Conservation (phyloP, 2,888 invertebrate species). For the Epistrophe eligans region DNA sequence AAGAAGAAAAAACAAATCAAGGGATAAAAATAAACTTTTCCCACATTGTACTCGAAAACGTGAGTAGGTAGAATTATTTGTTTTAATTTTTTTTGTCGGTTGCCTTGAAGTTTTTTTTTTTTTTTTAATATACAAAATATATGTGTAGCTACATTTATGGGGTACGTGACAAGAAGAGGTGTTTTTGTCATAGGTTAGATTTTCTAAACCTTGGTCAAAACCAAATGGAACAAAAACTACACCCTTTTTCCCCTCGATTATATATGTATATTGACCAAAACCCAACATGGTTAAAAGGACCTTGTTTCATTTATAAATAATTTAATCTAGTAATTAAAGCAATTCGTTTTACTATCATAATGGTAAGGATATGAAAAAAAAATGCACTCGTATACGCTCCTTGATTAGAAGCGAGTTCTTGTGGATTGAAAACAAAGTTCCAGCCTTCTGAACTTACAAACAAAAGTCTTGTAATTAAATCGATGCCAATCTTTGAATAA, state of each 20-base stretch:
- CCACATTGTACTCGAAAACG: slow-evolving; percentile 53
- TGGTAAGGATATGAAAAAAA: not conserved
- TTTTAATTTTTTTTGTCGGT: slow-evolving; percentile 36
- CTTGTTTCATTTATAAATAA: slow-evolving; percentile 22
- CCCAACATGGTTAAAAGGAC: not conserved
- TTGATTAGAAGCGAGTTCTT: slow-evolving; percentile 15
- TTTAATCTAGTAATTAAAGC: slow-evolving; percentile 23
- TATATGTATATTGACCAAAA: not conserved
- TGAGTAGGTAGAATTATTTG: slow-evolving; percentile 59
- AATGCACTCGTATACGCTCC: not conserved
- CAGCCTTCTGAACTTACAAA: not conserved
- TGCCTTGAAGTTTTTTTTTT: slow-evolving; percentile 16
- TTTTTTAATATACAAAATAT: slow-evolving; percentile 24
- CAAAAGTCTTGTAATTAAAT: slow-evolving; percentile 50
- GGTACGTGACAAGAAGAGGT: not conserved
- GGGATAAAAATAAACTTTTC: slow-evolving; percentile 66
- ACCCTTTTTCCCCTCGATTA: not conserved
- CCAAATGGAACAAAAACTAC: not conserved
- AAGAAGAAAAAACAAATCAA: not conserved
- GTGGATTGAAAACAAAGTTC: not conserved
- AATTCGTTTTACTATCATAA: slow-evolving; percentile 12
- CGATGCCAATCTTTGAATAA: slow-evolving; percentile 42
- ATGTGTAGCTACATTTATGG: slow-evolving; percentile 27
- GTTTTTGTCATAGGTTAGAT: not conserved
- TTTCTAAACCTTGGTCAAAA: not conserved